These are phyloP conservation scores for Crotalus horridus DNA, from an alignment of 2,113 vertebrate species.

Conservation along the genomic window DNA sequence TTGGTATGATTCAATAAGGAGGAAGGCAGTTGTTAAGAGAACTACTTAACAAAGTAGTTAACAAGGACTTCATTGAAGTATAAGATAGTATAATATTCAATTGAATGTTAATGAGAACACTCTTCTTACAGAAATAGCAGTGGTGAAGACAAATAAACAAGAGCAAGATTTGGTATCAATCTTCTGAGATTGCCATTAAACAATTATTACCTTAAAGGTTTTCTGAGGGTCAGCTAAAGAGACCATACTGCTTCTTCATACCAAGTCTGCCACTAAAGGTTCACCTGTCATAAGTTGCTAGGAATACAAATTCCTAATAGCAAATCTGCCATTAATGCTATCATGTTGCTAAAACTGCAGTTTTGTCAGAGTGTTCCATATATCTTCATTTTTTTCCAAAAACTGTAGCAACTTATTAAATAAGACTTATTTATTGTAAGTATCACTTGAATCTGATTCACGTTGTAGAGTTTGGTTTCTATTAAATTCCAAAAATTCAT, in stretches of 20 bases:
- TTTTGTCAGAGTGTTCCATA: neutral
- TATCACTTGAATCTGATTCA: neutral
- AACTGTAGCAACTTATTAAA: neutral
- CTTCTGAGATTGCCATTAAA: neutral
- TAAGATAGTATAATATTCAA: neutral
- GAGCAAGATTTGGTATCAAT: neutral
- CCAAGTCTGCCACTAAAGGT: constrained; percentile 12
- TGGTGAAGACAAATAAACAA: neutral
- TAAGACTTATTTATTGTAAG: neutral
- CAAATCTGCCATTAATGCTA: constrained; percentile 6
- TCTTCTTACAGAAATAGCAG: neutral
- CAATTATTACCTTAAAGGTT: constrained; percentile 1
- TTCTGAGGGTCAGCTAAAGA: constrained; percentile 19
- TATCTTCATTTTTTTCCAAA: constrained; percentile 6
- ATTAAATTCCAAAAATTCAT: neutral
- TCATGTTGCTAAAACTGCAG: neutral
- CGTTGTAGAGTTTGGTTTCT: neutral
- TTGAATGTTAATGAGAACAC: neutral
- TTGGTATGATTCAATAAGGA: rapidly evolving
- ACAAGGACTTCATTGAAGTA: neutral
- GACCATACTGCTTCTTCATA: neutral
- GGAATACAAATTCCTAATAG: constrained; percentile 6
- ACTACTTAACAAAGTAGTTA: neutral
- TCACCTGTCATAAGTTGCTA: neutral
- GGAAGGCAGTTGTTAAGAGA: neutral